These are phyloP conservation scores for Palaemon carinicauda DNA, from an alignment of 1,140 invertebrate species.

Conservation along the genomic window DNA sequence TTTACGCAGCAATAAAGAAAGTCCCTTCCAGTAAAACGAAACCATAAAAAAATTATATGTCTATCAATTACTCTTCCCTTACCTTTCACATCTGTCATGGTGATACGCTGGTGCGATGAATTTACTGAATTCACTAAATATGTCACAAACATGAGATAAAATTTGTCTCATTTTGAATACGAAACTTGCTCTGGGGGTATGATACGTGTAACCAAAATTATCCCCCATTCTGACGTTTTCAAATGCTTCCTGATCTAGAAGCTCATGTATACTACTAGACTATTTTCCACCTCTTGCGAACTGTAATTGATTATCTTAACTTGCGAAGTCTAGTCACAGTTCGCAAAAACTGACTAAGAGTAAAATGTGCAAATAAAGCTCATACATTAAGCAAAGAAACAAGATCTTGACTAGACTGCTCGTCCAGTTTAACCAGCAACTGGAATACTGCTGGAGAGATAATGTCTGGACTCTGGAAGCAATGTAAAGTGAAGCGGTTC, in stretches of 20 bases:
- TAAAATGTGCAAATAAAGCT: too few species aligned
- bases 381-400: too few species aligned
- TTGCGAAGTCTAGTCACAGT: too few species aligned
- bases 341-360: too few species aligned
- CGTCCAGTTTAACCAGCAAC: too few species aligned
- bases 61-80: conserved; percentile 70
- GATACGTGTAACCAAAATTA: conserved; percentile 83
- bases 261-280: too few species aligned
- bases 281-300: neutral
- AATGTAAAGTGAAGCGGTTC: too few species aligned
- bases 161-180: conserved; percentile 79
- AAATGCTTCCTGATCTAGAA: neutral
- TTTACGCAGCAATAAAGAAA: too few species aligned
- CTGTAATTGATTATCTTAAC: neutral
- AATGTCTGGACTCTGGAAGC: too few species aligned
- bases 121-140: conserved; percentile 95
- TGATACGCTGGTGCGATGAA: conserved; percentile 95
- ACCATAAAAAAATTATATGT: neutral
- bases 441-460: too few species aligned
- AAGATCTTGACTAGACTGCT: too few species aligned
- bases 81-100: conserved; percentile 88
- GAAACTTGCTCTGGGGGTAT: conserved; percentile 82
- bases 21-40: neutral
- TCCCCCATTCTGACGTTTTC: conserved; percentile 64
- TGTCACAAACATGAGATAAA: conserved; percentile 81